Base-by-base conservation (phyloP, 2,888 invertebrate genomes). In the Tachina fera region DNA sequence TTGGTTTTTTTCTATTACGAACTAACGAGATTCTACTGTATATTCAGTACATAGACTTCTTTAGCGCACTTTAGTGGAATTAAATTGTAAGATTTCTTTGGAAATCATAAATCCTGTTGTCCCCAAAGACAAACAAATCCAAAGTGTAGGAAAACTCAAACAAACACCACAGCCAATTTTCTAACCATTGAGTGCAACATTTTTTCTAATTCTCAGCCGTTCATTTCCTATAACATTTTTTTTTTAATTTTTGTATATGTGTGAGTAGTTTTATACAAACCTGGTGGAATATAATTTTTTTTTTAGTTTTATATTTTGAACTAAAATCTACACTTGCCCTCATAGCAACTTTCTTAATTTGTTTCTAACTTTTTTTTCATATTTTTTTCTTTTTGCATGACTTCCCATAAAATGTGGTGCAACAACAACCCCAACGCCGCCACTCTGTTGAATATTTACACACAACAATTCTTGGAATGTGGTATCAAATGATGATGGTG, bases 301-400 rank as follows among this genome's bases (percentile, higher is more conserved):
- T 51, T 49, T 68, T 31, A 9, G 16, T 16, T 19, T 49, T 60
- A 13, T 61, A 53, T 78, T 70, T 71, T 13, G 13, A 16, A 53
- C 63, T 19, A 53, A 78, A 71, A 41, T 60, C 53, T 71, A 63
- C 63, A 53, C 63, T 71, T 71, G 70, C 51, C 51, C 53, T 71
- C 61, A 43, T 43, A 70, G 31, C 74, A 75, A 75, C 75, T 75
- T 74, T 70, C 63, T 74, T 79, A 75, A 84, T 75, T 78, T 75
- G 51, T 65, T 60, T 47, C 56, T 68, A 49, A 61, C 58, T 47
- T 75, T 49, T 43, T 31, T 70, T 77, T 43, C 63, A 65, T 31
- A 31, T 31, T 22, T 56, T 53, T 76, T 45, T 84, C 58, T 63
- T 74, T 56, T 79, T 60, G 13, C 74, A 78, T 78, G 60, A 31